phyloP scores from a whole-genome alignment of 35 echinoderm and acorn worm species.

The Eucidaris tribuloides region DNA sequence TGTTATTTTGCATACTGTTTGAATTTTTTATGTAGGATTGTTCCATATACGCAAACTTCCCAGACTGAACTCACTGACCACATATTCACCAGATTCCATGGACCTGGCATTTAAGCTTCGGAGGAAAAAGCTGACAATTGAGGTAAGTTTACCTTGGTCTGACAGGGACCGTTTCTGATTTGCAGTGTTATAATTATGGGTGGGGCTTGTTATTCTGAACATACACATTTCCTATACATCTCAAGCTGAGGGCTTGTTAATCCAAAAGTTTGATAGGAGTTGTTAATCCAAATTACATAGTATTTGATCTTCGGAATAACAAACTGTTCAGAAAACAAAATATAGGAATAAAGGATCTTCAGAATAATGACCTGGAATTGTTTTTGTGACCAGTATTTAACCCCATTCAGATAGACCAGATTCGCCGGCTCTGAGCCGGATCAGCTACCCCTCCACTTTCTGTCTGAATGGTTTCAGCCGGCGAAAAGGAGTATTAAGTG shows the following conservation, averaged over 20 bases:
- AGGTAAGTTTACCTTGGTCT: slow-evolving; percentile 1
- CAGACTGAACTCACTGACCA: slow-evolving; percentile 32
- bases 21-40: slow-evolving; percentile 35
- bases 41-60: slow-evolving; percentile 54
- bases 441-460: too few relatives aligned
- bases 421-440: too few relatives aligned
- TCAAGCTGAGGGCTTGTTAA: not conserved
- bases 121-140: slow-evolving; percentile 63
- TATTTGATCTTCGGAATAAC: too few relatives aligned
- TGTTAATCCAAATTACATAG: not conserved
- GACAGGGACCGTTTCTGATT: not conserved
- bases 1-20: not conserved
- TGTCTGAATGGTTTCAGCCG: too few relatives aligned
- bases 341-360: too few relatives aligned
- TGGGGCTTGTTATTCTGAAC: not conserved
- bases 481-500: too few relatives aligned
- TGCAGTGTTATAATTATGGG: not conserved
- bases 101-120: slow-evolving; percentile 55
- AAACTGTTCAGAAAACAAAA: too few relatives aligned
- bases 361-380: too few relatives aligned
- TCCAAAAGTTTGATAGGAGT: too few relatives aligned
- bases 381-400: too few relatives aligned
- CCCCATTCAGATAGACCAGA: too few relatives aligned
- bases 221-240: not conserved
- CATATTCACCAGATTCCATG: slow-evolving; percentile 41